phyloP scores from a whole-genome alignment of 64 coral and sea anemone genomes.

The Pocillopora verrucosa region DNA sequence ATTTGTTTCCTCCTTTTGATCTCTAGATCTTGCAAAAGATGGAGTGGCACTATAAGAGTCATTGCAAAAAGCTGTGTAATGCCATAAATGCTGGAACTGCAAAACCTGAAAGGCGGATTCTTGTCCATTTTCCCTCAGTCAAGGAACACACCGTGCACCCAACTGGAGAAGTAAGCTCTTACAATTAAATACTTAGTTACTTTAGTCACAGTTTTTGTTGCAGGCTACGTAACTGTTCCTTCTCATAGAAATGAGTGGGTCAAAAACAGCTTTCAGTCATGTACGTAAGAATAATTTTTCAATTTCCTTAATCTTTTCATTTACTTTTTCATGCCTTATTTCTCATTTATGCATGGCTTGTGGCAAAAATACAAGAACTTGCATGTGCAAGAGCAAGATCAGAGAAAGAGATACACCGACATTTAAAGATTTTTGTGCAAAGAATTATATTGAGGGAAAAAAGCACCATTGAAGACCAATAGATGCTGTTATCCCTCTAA shows the following conservation, averaged over 20 bases:
- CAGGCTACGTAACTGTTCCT: too few species aligned
- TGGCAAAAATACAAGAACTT: not conserved
- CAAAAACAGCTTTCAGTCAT: too few species aligned
- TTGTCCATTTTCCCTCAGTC: not conserved
- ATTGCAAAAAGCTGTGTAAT: too few species aligned
- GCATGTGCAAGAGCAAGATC: not conserved
- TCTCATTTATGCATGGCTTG: conserved; percentile 15
- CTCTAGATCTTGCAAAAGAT: conserved; percentile 39
- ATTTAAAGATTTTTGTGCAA: conserved; percentile 32
- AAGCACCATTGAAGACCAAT: conserved; percentile 1
- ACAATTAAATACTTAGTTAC: too few species aligned
- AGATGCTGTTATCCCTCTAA: conserved; percentile 27
- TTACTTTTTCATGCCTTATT: not conserved
- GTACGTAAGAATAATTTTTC: too few species aligned
- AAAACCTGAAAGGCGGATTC: conserved; percentile 30
- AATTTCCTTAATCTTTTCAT: not conserved
- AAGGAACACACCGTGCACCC: conserved; percentile 20
- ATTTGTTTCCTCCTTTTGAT: not conserved
- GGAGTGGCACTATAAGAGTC: conserved; percentile 28
- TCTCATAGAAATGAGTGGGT: too few species aligned
- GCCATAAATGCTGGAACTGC: not conserved
- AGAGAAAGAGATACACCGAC: conserved; percentile 30
- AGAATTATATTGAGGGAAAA: conserved; percentile 16
- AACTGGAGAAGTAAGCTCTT: conserved; percentile 10
- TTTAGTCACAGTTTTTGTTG: too few species aligned